Evolutionary conservation across 2,797 vertebrate species (phyloP), one percentile per base, ranked within the genome.

Genomic region (Alca torda): DNA sequence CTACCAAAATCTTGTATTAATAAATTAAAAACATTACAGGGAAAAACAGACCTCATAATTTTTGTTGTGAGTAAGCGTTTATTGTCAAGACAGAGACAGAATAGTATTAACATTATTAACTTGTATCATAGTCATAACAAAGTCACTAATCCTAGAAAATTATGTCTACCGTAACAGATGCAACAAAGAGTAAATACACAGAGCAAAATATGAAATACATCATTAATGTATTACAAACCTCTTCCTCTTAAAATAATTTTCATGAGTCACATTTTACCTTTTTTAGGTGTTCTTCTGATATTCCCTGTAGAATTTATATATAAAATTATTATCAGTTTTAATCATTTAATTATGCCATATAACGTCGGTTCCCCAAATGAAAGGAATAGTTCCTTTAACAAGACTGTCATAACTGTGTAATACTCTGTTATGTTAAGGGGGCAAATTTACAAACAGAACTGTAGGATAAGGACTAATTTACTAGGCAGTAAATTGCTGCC

Each of bases 1-100:
- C 0, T 8, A 35, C 2, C 50, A 83, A 60, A 82, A 74, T 10
- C 0, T 1, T 31, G 1, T 30, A 41, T n/a, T 46, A 45, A 26
- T 11, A 74, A 51, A 24, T 50, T 26, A 5, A 59, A 82, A 74
- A 74, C 12, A 46, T 15, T 28, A 31, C 5, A 85, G 17, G 9
- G 63, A 72, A 56, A 67, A 51, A 21, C 4, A 48, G 4, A 20
- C 4, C 0, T 78, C 2, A 28, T 12, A 0, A 16, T 37, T 56
- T 70, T 56, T 54, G 30, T 35, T 74, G 20, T 41, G 21, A 18
- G 16, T 45, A 45, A 33, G 15, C 4, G 46, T 31, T 63, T 75
- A 72, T 65, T 87, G 12, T 26, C 3, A 7, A 69, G 31, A 67
- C 16, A 69, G 25, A 79, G 9, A 68, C 21, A 81, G 25, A 87